Evolutionary conservation across 1,140 invertebrate genomes (phyloP), one percentile per base, ranked within the genome.

Genomic region (Parapsyche elsis): DNA sequence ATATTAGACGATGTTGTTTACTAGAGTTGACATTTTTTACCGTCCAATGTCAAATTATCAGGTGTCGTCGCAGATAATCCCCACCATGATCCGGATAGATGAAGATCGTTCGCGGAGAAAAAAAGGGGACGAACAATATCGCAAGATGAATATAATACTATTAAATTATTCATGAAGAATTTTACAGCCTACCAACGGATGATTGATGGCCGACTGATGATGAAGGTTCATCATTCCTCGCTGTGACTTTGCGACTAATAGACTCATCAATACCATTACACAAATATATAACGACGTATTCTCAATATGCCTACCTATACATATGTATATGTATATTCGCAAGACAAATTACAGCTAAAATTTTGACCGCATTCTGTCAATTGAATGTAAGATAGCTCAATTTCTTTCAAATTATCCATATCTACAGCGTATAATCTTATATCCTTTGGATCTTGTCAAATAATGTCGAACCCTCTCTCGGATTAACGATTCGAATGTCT

Each of bases 111-210:
- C 57, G 9, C 57, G 16, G 14, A 61, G 19, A 61, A 61, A 61
- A 61, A 19, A 16, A 1, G 30, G 14, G 21, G 16, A 4, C 53
- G 73, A 49, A 23, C 44, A 76, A 76, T 16, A 76, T 46, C 73
- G 44, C 21, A 44, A 38, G 53, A 23, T 53, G 30, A 78, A 45
- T 24, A 74, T 45, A 23, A 30, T 76, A 30, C 23, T 59, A 78
- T 78, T 78, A 78, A 78, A 67, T 78, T 78, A 78, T 78, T 78
- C 76, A 78, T 78, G 76, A 78, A 78, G 49, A 78, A 38, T 78
- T 61, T 78, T 23, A 59, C 44, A 44, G 24, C 16, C 76, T 38
- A 38, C 30, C 30, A 38, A 38, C 30, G 9, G 21, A 59, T 78
- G 76, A 78, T 78, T 78, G 76, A 78, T 78, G 64, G 59, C 5